A percentile compares a stretch with the other conserved stretches of the same genome.
Conservation (phyloP, 1,140 invertebrate genomes). For the Procambarus clarkii region DNA sequence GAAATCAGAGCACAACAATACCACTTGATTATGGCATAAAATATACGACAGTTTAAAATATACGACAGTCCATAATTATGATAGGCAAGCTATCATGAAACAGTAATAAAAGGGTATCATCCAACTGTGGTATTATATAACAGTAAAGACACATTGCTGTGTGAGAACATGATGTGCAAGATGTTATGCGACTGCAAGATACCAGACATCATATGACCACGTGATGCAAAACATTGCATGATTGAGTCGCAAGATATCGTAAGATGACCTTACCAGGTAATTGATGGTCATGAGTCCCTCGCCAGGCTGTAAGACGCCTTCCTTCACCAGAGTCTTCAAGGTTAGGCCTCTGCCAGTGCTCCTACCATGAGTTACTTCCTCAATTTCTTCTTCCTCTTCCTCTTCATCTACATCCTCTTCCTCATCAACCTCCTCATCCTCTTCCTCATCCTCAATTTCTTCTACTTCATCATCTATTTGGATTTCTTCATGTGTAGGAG, state of each 20-base stretch:
- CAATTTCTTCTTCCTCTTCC: slow-evolving; percentile 58
- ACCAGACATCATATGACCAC: neutral
- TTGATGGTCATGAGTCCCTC: slow-evolving; percentile 89
- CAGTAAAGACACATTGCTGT: neutral
- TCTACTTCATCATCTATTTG: slow-evolving; percentile 61
- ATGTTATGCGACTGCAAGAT: neutral
- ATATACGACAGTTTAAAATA: neutral
- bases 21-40: too few relatives aligned
- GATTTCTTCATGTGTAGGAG: slow-evolving; percentile 60
- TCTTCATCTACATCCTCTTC: slow-evolving; percentile 51
- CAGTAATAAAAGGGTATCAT: neutral
- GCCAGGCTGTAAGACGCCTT: slow-evolving; percentile 88
- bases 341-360: slow-evolving; percentile 78
- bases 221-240: neutral
- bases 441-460: slow-evolving; percentile 60
- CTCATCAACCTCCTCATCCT: slow-evolving; percentile 52
- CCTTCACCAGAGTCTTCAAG: slow-evolving; percentile 87
- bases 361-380: slow-evolving; percentile 58
- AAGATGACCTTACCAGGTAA: slow-evolving; percentile 82
- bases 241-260: slow-evolving; percentile 8
- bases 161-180: neutral
- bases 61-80: neutral
- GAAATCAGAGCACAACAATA: too few relatives aligned
- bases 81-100: neutral
- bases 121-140: neutral